Evolutionary conservation across 2,797 vertebrate species (phyloP).

Genomic region (Capromys pilorides): DNA sequence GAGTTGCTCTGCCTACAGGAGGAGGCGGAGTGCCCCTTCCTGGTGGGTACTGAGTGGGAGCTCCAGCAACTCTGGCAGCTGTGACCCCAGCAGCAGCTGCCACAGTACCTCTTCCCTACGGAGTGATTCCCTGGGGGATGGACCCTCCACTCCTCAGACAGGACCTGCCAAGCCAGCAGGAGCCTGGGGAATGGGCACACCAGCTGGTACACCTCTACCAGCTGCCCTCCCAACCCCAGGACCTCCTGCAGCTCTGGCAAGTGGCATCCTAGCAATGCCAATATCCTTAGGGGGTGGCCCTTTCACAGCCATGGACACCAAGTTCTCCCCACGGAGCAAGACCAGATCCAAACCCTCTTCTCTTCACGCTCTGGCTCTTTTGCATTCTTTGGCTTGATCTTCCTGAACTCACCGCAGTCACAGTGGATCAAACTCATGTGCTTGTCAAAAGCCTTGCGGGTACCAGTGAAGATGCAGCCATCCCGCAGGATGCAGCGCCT

Average conservation of each 20-base stretch:
- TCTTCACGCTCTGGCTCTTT: too few relatives aligned
- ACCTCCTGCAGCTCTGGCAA: slow-evolving; percentile 96
- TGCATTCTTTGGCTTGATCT: too few relatives aligned
- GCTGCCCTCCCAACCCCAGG: slow-evolving; percentile 96
- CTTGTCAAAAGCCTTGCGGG: too few relatives aligned
- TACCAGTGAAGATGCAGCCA: too few relatives aligned
- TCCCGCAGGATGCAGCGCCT: too few relatives aligned
- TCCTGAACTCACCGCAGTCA: too few relatives aligned
- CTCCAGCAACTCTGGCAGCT: slow-evolving; percentile 95
- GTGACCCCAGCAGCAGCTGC: slow-evolving; percentile 94
- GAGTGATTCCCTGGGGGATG: slow-evolving; percentile 98
- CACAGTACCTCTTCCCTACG: slow-evolving; percentile 93
- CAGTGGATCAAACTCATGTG: too few relatives aligned
- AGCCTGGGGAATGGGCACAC: slow-evolving; percentile 96
- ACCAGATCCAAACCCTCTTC: too few relatives aligned
- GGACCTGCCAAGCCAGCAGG: slow-evolving; percentile 96
- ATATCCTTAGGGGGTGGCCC: slow-evolving; percentile 78
- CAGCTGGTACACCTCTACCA: slow-evolving; percentile 95
- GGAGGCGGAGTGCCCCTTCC: too few relatives aligned
- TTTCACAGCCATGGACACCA: too few relatives aligned
- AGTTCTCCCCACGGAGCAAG: too few relatives aligned
- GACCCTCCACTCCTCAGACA: slow-evolving; percentile 96
- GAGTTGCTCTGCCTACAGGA: too few relatives aligned
- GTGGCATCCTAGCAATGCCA: slow-evolving; percentile 95
- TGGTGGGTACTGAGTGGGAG: slow-evolving; percentile 93